Evolutionary conservation across 2,113 vertebrate species (phyloP).

Genomic region (Austrofundulus limnaeus): DNA sequence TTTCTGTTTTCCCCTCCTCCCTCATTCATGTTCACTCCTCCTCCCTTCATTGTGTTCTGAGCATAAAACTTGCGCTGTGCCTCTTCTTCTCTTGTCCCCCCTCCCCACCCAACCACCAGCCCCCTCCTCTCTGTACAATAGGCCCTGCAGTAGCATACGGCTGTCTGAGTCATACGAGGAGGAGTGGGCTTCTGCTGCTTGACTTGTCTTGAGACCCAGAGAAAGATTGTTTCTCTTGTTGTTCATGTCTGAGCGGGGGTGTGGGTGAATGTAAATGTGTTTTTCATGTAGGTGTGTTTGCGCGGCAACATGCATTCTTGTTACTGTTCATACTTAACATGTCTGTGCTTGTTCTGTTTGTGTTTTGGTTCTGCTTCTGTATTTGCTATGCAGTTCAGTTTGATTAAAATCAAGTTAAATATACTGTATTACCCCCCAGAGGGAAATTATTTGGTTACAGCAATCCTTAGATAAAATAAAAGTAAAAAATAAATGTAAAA

Average conservation of each 20-base stretch:
- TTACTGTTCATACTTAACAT: constrained; percentile 1
- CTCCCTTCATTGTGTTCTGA: constrained; percentile 57
- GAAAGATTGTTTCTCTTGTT: constrained; percentile 14
- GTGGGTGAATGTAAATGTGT: constrained; percentile 10
- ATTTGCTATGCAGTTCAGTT: no score
- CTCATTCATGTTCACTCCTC: constrained; percentile 38
- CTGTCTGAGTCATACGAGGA: constrained; percentile 63
- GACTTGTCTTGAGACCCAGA: constrained; percentile 44
- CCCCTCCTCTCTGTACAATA: constrained; percentile 51
- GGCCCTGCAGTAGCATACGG: constrained; percentile 64
- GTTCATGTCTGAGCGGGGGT: constrained; percentile 4
- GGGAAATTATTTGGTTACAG: no score
- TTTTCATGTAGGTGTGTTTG: constrained; percentile 20
- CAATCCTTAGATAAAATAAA: no score
- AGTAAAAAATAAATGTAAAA: no score
- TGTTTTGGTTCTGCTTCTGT: no score
- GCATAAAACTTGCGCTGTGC: constrained; percentile 46
- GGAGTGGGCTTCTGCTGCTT: constrained; percentile 51
- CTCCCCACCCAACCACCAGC: constrained; percentile 37
- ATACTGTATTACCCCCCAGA: no score
- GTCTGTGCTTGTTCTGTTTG: constrained; percentile 17
- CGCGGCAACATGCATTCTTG: constrained; percentile 22
- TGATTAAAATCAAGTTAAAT: no score
- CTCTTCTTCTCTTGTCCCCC: constrained; percentile 49
- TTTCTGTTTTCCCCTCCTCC: constrained; percentile 48